Evolutionary conservation across 2,888 invertebrate genomes (phyloP).

Genomic region (Gastracanthus pulcherrimus): DNA sequence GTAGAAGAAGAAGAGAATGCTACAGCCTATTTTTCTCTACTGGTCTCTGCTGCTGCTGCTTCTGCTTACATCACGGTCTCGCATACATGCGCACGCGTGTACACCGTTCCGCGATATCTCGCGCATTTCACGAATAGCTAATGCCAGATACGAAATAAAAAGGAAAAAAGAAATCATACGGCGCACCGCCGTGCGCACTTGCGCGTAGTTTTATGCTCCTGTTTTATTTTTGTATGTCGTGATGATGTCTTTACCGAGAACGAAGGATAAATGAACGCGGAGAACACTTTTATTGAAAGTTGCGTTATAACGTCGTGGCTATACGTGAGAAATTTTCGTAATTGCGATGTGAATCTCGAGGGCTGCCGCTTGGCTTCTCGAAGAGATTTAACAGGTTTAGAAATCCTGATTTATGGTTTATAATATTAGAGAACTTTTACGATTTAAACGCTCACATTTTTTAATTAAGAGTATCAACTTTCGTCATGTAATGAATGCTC

Average conservation of each 20-base stretch:
- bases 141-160: no score
- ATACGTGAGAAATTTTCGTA: conserved; percentile 28
- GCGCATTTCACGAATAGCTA: conserved; percentile 16
- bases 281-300: conserved; percentile 18
- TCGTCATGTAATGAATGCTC: conserved; percentile 19
- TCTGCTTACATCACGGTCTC: conserved; percentile 10
- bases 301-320: not conserved
- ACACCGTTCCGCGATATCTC: conserved; percentile 23
- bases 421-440: conserved; percentile 19
- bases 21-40: not conserved
- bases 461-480: not conserved
- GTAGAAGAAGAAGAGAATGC: not conserved
- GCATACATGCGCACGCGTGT: not conserved
- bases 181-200: not conserved
- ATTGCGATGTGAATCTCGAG: not conserved
- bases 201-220: conserved; percentile 1
- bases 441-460: not conserved
- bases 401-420: conserved; percentile 23
- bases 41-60: no score
- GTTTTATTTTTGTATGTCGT: not conserved
- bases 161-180: conserved; percentile 1
- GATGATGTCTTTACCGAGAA: conserved; percentile 16
- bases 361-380: not conserved
- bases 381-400: not conserved
- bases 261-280: not conserved